A percentile compares a stretch with the other conserved stretches of the same genome.
Conservation (phyloP, 2,888 invertebrate genomes). For the Biston betularia region DNA sequence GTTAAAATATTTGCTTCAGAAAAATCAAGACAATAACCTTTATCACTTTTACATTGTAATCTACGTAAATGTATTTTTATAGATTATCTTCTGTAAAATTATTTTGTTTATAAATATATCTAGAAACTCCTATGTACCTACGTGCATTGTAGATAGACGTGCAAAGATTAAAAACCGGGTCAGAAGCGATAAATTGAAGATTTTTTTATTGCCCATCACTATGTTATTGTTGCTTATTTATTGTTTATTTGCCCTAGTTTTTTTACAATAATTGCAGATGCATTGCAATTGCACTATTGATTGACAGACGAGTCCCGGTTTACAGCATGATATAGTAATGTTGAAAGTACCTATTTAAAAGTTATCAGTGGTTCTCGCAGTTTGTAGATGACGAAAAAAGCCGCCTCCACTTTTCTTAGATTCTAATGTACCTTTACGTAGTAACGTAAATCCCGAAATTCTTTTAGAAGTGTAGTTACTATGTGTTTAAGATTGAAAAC, state of each 20-base stretch:
- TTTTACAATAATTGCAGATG: constrained; percentile 33
- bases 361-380: no score
- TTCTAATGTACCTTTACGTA: no score
- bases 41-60: background rate
- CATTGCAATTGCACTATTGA: constrained; percentile 27
- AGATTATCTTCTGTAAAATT: background rate
- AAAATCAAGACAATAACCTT: background rate
- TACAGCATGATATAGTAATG: background rate
- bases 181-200: constrained; percentile 33
- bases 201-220: constrained; percentile 26
- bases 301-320: constrained; percentile 20
- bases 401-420: no score
- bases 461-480: no score
- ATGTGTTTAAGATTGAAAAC: no score
- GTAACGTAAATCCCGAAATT: no score
- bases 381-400: no score
- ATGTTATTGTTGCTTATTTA: constrained; percentile 37
- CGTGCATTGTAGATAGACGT: constrained; percentile 8
- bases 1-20: no score
- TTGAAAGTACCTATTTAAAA: no score
- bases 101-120: background rate
- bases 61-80: background rate
- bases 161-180: constrained; percentile 38
- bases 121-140: background rate
- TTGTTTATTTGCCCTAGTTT: constrained; percentile 46